Conservation (phyloP, 2,797 vertebrate species). For the Cossypha dichroa region DNA sequence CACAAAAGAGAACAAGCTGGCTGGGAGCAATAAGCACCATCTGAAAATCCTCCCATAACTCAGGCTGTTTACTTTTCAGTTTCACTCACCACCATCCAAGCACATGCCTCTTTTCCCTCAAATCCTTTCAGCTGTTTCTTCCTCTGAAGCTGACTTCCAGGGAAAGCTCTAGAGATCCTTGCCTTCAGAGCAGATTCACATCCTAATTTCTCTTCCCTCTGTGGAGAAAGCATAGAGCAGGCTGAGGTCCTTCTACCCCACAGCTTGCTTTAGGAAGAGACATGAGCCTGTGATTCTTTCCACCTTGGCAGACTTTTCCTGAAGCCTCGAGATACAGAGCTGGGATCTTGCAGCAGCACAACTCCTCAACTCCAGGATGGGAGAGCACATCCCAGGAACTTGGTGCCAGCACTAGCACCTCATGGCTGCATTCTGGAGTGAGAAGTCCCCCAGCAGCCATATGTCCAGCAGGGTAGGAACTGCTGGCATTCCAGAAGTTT, state of each 20-base stretch:
- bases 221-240: neutral
- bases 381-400: neutral
- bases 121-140: neutral
- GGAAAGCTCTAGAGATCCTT: neutral
- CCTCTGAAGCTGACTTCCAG: neutral
- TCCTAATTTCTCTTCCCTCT: neutral
- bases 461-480: neutral
- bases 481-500: neutral
- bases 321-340: neutral
- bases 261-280: neutral
- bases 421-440: neutral
- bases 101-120: neutral
- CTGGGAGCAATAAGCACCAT: conserved; percentile 7
- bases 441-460: neutral
- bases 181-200: neutral
- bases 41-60: neutral
- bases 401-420: neutral
- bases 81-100: neutral
- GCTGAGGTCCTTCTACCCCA: neutral
- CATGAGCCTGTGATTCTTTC: neutral
- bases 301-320: neutral
- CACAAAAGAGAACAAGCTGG: neutral
- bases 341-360: neutral
- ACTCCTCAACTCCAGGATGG: neutral
- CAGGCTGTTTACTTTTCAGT: neutral